A percentile compares a stretch with the other conserved stretches of the same genome.
Conservation (phyloP, 2,797 vertebrate species). For the Helarctos malayanus region DNA sequence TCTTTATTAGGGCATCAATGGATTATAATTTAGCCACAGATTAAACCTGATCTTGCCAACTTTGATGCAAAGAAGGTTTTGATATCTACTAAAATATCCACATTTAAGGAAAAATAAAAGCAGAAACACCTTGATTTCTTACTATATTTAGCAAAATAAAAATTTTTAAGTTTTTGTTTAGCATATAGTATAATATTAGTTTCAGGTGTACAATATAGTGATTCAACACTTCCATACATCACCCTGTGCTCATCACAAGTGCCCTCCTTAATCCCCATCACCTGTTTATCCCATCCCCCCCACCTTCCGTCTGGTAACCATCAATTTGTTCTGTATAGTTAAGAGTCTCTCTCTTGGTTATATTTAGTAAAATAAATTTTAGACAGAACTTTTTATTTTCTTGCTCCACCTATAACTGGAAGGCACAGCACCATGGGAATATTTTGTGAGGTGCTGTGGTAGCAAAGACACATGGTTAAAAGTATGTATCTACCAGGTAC, state of each 20-base stretch:
- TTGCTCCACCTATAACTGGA: not conserved
- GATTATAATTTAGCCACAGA: not conserved
- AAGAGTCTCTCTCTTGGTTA: too few species aligned
- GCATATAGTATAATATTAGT: too few species aligned
- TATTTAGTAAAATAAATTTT: constrained; percentile 39
- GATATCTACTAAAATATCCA: not conserved
- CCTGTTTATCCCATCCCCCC: too few species aligned
- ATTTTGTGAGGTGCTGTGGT: not conserved
- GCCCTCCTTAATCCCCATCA: not conserved
- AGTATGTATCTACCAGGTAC: not conserved
- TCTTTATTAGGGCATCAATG: not conserved
- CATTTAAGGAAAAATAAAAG: constrained; percentile 30
- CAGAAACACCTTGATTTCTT: constrained; percentile 4
- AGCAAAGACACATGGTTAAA: not conserved
- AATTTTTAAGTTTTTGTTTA: too few species aligned
- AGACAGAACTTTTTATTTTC: constrained; percentile 23
- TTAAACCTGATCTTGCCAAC: not conserved
- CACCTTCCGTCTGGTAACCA: too few species aligned
- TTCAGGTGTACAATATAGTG: too few species aligned
- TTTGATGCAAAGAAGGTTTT: not conserved
- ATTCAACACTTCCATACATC: too few species aligned
- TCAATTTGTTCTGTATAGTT: too few species aligned
- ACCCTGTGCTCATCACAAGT: too few species aligned
- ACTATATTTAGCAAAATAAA: not conserved
- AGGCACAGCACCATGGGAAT: not conserved